Base-by-base conservation (phyloP, 2,888 invertebrate genomes). In the Tenodera sinensis region DNA sequence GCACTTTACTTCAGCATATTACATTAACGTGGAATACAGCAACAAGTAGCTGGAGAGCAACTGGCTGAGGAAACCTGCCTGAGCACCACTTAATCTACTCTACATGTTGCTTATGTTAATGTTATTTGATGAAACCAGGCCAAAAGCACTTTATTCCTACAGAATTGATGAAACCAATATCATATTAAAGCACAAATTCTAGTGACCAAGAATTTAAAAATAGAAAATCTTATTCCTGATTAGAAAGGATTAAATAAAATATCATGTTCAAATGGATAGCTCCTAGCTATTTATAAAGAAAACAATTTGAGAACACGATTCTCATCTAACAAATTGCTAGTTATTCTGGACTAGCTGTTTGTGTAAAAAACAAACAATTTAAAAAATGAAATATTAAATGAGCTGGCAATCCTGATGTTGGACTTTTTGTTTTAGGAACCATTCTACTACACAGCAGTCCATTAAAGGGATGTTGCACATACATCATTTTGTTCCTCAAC, bases 381-480 rank as follows among this genome's bases (percentile, higher is more conserved):
- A 71, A 71, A 71, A 71, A 71, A 71, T 20, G 25, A 71, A 71
- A 8, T 20, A 71, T 25, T 71, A 71, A 71, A 71, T 71, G 54
- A 71, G 54, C 54, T 71, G 54, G 54, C 54, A 71, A 71, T 71
- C 54, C 54, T 71, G 54, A 71, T 71, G 4, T 71, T 71, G 54
- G 54, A 71, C 54, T 71, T 71, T 87, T 83, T 87, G 83, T 34
- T 87, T 87, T 87, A 87, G 87, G 87, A 87, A 87, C 83, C 28
- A 34, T 87, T 87, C 87, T 87, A 83, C 87, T 34, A 87, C 42
- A 27, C 83, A n/a, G 34, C 34, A 83, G 87, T 87, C 87, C 87
- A 87, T 28, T 54, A 27, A 71, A 71, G 54, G 54, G 54, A 71
- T 71, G 54, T 71, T 71, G 54, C 14, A 71, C 20, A 71, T 71